phyloP scores from a whole-genome alignment of 2,113 vertebrate genomes.

The Calypte anna region DNA sequence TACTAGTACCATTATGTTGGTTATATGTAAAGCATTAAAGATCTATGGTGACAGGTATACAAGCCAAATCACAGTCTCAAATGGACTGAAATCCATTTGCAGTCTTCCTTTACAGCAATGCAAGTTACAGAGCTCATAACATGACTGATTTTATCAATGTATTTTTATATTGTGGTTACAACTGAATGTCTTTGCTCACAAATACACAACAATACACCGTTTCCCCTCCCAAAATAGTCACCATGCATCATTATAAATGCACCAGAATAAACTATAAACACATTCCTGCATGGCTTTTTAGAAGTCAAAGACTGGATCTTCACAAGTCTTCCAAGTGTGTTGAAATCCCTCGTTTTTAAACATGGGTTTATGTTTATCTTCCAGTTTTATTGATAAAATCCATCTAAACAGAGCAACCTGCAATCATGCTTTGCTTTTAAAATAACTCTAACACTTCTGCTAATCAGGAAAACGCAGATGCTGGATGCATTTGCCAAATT shows the following conservation, averaged over 20 bases:
- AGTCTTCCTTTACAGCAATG: neutral
- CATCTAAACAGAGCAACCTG: neutral
- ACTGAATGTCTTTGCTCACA: neutral
- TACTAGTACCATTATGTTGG: neutral
- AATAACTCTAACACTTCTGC: neutral
- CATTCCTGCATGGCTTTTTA: neutral
- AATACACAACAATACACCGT: neutral
- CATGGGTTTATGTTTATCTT: neutral
- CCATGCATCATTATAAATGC: neutral
- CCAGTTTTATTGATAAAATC: neutral
- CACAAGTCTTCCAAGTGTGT: neutral
- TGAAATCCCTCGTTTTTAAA: neutral
- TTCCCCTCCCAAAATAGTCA: neutral
- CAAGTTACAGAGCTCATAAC: neutral
- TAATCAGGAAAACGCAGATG: neutral
- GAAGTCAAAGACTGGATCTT: neutral
- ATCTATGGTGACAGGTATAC: neutral
- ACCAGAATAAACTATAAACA: neutral
- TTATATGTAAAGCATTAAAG: neutral
- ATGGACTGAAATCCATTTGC: neutral
- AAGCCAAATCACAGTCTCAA: neutral
- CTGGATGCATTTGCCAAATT: neutral
- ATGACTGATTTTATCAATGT: neutral
- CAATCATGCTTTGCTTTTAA: neutral
- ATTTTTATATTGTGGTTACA: neutral